Evolutionary conservation across 2,113 vertebrate genomes (phyloP).

Genomic region (Ascaphus truei): DNA sequence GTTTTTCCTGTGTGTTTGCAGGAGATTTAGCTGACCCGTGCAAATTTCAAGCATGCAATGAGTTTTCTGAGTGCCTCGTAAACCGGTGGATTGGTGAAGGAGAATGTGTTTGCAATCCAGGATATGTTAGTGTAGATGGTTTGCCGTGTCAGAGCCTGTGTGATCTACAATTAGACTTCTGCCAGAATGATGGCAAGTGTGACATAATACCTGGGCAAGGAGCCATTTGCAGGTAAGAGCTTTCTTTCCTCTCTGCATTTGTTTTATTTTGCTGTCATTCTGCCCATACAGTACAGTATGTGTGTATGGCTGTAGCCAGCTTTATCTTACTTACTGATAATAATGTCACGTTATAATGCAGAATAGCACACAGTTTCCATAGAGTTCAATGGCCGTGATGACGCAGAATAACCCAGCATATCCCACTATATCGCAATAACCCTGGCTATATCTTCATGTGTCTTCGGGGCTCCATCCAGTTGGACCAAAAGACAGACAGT

Average conservation of each 20-base stretch:
- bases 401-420: too few species aligned
- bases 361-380: too few species aligned
- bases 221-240: conserved; percentile 86
- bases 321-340: too few species aligned
- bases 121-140: conserved; percentile 83
- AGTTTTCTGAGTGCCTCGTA: conserved; percentile 83
- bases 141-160: conserved; percentile 89
- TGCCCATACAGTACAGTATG: too few species aligned
- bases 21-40: conserved; percentile 87
- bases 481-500: too few species aligned
- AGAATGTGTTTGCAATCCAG: conserved; percentile 82
- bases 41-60: conserved; percentile 94
- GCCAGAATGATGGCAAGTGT: conserved; percentile 91
- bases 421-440: too few species aligned
- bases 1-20: conserved; percentile 42
- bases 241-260: fast-evolving
- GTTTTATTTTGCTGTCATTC: too few species aligned
- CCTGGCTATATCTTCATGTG: not conserved
- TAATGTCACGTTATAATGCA: too few species aligned
- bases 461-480: too few species aligned
- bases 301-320: too few species aligned
- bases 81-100: conserved; percentile 84
- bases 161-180: conserved; percentile 79
- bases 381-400: too few species aligned
- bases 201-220: conserved; percentile 86